These are phyloP conservation scores for Achroia grisella DNA, from an alignment of 1,140 invertebrate species.

Conservation along the genomic window DNA sequence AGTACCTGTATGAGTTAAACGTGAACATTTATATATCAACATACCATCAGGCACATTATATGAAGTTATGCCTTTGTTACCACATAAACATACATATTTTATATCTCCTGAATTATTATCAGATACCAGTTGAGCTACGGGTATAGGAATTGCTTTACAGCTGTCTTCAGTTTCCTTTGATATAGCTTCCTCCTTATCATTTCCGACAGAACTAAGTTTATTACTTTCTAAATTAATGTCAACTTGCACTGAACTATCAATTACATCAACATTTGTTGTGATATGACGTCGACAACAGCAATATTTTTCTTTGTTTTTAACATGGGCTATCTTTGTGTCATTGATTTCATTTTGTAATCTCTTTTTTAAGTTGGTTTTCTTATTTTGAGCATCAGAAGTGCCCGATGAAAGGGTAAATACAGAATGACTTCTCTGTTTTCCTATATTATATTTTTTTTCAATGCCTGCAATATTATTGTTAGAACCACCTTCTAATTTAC, in stretches of 20 bases:
- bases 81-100: slow-evolving; percentile 57
- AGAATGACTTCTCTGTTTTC: slow-evolving; percentile 53
- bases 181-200: not conserved
- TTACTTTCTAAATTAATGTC: slow-evolving; percentile 22
- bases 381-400: slow-evolving; percentile 30
- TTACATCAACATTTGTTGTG: slow-evolving; percentile 23
- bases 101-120: slow-evolving; percentile 30
- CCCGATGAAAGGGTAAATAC: slow-evolving; percentile 61
- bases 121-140: slow-evolving; percentile 11
- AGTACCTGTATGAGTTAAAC: slow-evolving; percentile 25
- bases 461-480: slow-evolving; percentile 20
- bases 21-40: slow-evolving; percentile 53
- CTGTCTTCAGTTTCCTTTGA: slow-evolving; percentile 9
- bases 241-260: slow-evolving; percentile 53
- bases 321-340: slow-evolving; percentile 14
- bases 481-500: slow-evolving; percentile 45
- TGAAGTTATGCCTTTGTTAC: slow-evolving; percentile 17
- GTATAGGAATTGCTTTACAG: slow-evolving; percentile 11
- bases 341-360: slow-evolving; percentile 24
- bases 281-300: slow-evolving; percentile 36
- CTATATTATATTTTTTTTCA: slow-evolving; percentile 18
- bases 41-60: slow-evolving; percentile 38
- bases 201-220: slow-evolving; percentile 2
- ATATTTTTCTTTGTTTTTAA: slow-evolving; percentile 26
- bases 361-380: slow-evolving; percentile 31